These are phyloP conservation scores for Taenioides sp. DNA, from an alignment of 2,797 vertebrate genomes.

Conservation along the genomic window DNA sequence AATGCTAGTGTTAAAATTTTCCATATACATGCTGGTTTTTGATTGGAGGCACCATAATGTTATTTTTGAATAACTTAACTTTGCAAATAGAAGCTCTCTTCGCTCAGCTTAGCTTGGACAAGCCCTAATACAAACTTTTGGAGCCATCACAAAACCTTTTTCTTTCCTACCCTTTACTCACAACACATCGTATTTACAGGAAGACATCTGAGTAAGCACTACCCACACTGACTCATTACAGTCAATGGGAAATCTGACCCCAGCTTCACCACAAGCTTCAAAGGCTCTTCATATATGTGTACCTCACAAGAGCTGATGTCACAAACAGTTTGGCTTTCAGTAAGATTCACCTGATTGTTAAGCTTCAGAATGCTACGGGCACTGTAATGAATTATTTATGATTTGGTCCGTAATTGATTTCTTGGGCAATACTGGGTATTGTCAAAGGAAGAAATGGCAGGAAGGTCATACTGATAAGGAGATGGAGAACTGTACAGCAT, in stretches of 20 bases:
- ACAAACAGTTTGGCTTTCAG: slow-evolving; percentile 16
- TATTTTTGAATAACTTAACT: not conserved
- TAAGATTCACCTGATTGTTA: slow-evolving; percentile 17
- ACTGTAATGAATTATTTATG: slow-evolving; percentile 43
- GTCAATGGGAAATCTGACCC: not conserved
- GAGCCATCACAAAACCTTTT: no score
- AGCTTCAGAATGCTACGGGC: slow-evolving; percentile 21
- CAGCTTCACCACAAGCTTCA: not conserved
- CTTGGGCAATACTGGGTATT: not conserved
- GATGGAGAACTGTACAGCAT: not conserved
- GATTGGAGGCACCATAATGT: not conserved
- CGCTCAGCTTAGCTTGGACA: no score
- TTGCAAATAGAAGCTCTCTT: not conserved
- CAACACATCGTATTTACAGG: not conserved
- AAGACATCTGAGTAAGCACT: slow-evolving; percentile 23
- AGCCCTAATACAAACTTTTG: no score
- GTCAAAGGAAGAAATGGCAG: slow-evolving; percentile 25
- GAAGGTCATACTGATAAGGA: not conserved
- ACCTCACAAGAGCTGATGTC: not conserved
- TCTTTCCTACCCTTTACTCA: not conserved
- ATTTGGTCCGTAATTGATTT: slow-evolving; percentile 35
- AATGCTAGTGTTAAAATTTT: not conserved
- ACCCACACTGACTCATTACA: not conserved
- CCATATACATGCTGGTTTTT: not conserved
- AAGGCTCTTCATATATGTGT: slow-evolving; percentile 2